phyloP scores from a whole-genome alignment of 2,888 invertebrate genomes.

The Hetaerina titia region DNA sequence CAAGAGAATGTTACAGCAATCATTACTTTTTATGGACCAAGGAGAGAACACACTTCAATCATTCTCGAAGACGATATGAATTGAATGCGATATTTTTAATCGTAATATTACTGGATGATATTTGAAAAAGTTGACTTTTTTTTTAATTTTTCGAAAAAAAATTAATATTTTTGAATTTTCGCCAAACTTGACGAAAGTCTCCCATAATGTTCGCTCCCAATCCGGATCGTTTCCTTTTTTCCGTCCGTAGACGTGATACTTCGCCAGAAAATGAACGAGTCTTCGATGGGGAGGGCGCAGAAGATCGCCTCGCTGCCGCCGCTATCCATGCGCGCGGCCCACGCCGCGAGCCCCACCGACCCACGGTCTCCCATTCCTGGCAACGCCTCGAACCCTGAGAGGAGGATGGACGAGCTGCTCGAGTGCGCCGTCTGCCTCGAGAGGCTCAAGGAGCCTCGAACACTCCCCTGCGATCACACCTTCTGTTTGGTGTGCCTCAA shows the following conservation, averaged over 20 bases:
- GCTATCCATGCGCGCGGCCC: not conserved
- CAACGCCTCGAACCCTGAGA: not conserved
- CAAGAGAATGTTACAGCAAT: too few relatives aligned
- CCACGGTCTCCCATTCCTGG: not conserved
- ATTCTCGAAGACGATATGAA: too few relatives aligned
- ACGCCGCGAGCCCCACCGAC: not conserved
- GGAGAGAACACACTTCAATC: too few relatives aligned
- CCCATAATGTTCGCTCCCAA: not conserved
- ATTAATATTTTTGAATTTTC: too few relatives aligned
- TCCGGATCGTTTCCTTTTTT: not conserved
- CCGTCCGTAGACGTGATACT: not conserved
- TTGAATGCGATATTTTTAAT: too few relatives aligned
- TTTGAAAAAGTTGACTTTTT: too few relatives aligned
- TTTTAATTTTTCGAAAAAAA: too few relatives aligned
- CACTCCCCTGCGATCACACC: conserved; percentile 85
- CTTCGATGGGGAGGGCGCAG: not conserved
- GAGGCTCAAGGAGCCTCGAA: conserved; percentile 80
- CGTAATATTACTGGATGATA: too few relatives aligned
- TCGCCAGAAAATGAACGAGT: not conserved
- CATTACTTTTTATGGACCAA: too few relatives aligned
- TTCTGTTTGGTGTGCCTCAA: conserved; percentile 82
- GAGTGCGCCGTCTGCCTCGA: conserved; percentile 82
- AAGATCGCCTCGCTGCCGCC: not conserved
- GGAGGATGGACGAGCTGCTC: conserved; percentile 80
- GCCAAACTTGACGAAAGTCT: not conserved